Evolutionary conservation across 1,140 invertebrate genomes (phyloP).

Genomic region (Neodiprion fabricii): DNA sequence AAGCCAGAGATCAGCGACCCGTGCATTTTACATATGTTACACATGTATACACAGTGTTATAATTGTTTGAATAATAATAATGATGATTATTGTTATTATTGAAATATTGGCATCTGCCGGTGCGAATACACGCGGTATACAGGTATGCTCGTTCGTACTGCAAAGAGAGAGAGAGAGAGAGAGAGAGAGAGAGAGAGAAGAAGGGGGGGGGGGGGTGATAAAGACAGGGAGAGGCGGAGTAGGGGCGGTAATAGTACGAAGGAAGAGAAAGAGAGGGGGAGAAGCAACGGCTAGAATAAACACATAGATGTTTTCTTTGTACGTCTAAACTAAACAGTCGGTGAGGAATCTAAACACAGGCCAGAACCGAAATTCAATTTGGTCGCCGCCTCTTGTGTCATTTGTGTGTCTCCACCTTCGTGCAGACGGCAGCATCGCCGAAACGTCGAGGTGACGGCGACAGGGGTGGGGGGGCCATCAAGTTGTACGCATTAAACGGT

Average conservation of each 20-base stretch:
- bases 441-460: neutral
- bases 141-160: neutral
- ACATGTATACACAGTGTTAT: no score
- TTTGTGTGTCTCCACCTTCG: neutral
- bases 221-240: constrained; percentile 27
- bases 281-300: constrained; percentile 67
- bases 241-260: constrained; percentile 24
- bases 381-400: constrained; percentile 51
- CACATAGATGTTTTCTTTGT: constrained; percentile 70
- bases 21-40: no score
- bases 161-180: constrained; percentile 3
- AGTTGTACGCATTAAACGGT: neutral
- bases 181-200: constrained; percentile 20
- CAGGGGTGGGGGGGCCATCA: neutral
- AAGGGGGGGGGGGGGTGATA: constrained; percentile 14
- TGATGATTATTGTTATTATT: no score
- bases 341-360: constrained; percentile 67
- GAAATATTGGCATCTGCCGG: no score
- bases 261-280: constrained; percentile 35
- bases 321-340: constrained; percentile 69
- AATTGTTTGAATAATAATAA: no score
- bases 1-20: no score
- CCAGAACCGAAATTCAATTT: constrained; percentile 67
- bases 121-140: no score
- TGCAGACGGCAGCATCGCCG: neutral